Conservation (phyloP, 2,888 invertebrate species). For the Tachystola acroxantha region DNA sequence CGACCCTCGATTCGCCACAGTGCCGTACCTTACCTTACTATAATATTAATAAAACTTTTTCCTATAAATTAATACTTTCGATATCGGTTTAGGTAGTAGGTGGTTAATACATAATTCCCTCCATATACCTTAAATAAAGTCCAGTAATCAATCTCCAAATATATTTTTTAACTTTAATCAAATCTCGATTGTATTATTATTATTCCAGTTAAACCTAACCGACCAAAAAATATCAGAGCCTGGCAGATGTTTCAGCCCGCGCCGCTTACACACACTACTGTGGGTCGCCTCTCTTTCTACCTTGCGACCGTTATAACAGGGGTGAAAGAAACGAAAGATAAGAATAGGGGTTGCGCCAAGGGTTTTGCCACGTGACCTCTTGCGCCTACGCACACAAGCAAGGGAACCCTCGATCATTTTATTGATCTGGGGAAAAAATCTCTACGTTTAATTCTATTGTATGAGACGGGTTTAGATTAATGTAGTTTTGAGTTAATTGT, state of each 20-base stretch:
- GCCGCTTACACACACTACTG: conserved; percentile 40
- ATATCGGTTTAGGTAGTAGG: too few species aligned
- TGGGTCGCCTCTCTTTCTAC: conserved; percentile 22
- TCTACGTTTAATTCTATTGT: conserved; percentile 11
- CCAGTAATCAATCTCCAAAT: too few species aligned
- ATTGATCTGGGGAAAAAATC: conserved; percentile 61
- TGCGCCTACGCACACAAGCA: conserved; percentile 41
- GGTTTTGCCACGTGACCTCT: conserved; percentile 62
- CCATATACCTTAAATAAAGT: too few species aligned
- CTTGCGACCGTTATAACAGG: conserved; percentile 9
- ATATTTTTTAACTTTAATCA: conserved; percentile 27
- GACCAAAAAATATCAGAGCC: conserved; percentile 53
- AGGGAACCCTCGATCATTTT: conserved; percentile 56
- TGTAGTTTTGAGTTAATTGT: conserved; percentile 12
- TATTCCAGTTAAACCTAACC: conserved; percentile 44
- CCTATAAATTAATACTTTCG: too few species aligned
- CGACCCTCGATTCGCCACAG: too few species aligned
- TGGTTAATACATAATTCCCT: too few species aligned
- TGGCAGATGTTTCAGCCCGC: conserved; percentile 70
- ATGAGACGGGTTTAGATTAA: conserved; percentile 19
- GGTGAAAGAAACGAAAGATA: conserved; percentile 31
- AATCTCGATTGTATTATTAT: conserved; percentile 38
- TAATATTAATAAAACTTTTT: too few species aligned
- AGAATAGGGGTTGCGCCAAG: conserved; percentile 63
- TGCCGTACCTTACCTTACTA: too few species aligned